Evolutionary conservation across 1,140 invertebrate species (phyloP), one percentile per base, ranked within the genome.

Genomic region (Monomorium pharaonis): DNA sequence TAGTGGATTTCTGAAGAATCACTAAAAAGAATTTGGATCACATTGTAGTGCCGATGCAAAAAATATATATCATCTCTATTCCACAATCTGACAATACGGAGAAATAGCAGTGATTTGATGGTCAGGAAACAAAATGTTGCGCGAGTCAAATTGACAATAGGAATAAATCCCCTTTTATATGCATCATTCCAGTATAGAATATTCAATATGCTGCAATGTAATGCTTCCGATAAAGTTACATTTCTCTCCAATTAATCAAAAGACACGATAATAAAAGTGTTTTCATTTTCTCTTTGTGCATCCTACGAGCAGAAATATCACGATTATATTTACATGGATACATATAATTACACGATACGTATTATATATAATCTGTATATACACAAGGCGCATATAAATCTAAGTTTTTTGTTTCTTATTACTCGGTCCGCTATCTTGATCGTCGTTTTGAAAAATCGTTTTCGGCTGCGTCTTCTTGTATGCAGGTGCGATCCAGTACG

Each of bases 401-500:
- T 89, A 94, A 0, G 94, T 92, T 83, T 96, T 96, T 62, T 90
- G 90, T 88, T 96, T 96, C 83, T 96, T 96, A 16, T 74, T 88
- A 75, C 94, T 94, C n/a, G 94, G 92, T 0, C 95, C 94, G 30
- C 96, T 96, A n/a, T 96, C 96, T 62, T 96, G 96, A 24, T 96
- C 96, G 69, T 95, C 96, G 80, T 85, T 95, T 87, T 96, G 96
- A 90, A 98, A 98, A 87, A 98, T 97, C 0, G 97, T 96, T 84
- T 96, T 96, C 0, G 98, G 98, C 90, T 99, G 98, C 1, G 97
- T 98, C 85, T 97, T 97, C 67, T 96, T 96, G 93, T 99, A 99
- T 10, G 98, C 98, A 0, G 98, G 98, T 0, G 98, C 96, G 58
- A 99, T 98, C 98, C 98, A 99, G 93, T 98, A 99, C 0, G 99